A percentile compares a stretch with the other conserved stretches of the same genome.
Evolutionary conservation across 2,888 invertebrate genomes (phyloP).

Genomic region (Neocrepidodera transversa): DNA sequence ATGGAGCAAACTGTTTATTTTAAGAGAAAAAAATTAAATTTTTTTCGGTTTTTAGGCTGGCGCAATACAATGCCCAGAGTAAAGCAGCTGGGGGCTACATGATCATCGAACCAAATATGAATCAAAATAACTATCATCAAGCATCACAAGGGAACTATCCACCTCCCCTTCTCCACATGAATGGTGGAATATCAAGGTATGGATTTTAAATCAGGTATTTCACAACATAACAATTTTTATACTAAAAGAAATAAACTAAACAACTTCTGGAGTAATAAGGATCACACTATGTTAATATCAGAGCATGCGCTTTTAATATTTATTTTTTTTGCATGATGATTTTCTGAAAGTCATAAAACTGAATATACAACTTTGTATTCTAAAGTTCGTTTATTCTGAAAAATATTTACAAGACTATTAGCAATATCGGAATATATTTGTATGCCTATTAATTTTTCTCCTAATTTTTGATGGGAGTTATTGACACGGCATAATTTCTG

Average conservation of each 20-base stretch:
- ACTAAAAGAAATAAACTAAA: not conserved
- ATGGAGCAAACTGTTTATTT: not conserved
- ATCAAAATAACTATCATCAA: constrained; percentile 58
- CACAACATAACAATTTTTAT: constrained; percentile 3
- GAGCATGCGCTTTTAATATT: too few relatives aligned
- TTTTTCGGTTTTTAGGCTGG: constrained; percentile 36
- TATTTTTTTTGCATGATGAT: too few relatives aligned
- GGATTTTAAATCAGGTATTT: constrained; percentile 40
- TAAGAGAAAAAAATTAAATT: constrained; percentile 11
- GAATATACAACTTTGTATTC: too few relatives aligned
- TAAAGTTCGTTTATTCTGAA: too few relatives aligned
- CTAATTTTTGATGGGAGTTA: not conserved
- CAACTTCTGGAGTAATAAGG: not conserved
- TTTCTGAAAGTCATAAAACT: too few relatives aligned
- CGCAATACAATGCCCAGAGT: constrained; percentile 44
- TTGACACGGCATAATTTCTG: not conserved
- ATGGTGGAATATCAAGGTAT: constrained; percentile 55
- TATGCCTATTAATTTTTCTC: too few relatives aligned
- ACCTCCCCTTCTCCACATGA: constrained; percentile 64
- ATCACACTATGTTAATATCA: too few relatives aligned
- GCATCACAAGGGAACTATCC: constrained; percentile 62
- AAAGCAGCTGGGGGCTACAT: constrained; percentile 54
- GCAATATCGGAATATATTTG: too few relatives aligned
- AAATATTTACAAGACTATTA: too few relatives aligned
- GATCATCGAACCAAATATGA: constrained; percentile 57